phyloP scores from a whole-genome alignment of 2,888 invertebrate genomes.

The Morpho helenor region DNA sequence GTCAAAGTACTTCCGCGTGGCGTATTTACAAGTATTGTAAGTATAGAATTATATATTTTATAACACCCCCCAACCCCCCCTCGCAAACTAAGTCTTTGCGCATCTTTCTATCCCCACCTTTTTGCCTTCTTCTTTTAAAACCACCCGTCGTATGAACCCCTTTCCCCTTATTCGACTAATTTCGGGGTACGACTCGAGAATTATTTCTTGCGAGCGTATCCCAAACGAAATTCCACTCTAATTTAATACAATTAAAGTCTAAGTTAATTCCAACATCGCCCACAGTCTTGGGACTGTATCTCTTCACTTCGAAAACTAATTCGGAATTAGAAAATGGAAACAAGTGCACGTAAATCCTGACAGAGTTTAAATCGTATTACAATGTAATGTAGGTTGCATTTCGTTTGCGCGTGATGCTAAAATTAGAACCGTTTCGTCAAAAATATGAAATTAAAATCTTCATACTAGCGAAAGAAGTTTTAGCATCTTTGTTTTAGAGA shows the following conservation, averaged over 20 bases:
- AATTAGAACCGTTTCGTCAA: slow-evolving; percentile 79
- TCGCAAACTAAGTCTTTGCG: slow-evolving; percentile 79
- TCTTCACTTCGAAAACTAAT: slow-evolving; percentile 80
- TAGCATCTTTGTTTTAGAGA: slow-evolving; percentile 80
- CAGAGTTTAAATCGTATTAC: slow-evolving; percentile 31
- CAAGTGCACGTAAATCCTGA: slow-evolving; percentile 48
- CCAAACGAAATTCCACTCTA: slow-evolving; percentile 47
- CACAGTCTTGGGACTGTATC: slow-evolving; percentile 77
- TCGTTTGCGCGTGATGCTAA: slow-evolving; percentile 36
- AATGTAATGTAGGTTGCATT: slow-evolving; percentile 31
- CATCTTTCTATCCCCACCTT: slow-evolving; percentile 79
- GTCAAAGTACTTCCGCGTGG: slow-evolving; percentile 68
- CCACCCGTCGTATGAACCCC: slow-evolving; percentile 77
- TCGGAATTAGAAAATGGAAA: slow-evolving; percentile 75
- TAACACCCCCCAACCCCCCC: slow-evolving; percentile 63
- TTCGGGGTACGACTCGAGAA: slow-evolving; percentile 79
- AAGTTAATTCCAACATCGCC: slow-evolving; percentile 37
- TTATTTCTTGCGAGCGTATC: slow-evolving; percentile 67
- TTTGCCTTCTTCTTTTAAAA: slow-evolving; percentile 79
- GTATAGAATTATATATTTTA: slow-evolving; percentile 80
- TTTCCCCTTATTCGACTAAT: slow-evolving; percentile 79
- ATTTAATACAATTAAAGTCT: slow-evolving; percentile 37
- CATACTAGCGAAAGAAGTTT: slow-evolving; percentile 80
- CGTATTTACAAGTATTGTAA: slow-evolving; percentile 80
- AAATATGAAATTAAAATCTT: slow-evolving; percentile 80